Evolutionary conservation across 2,797 vertebrate species (phyloP).

Genomic region (Spea hammondii): DNA sequence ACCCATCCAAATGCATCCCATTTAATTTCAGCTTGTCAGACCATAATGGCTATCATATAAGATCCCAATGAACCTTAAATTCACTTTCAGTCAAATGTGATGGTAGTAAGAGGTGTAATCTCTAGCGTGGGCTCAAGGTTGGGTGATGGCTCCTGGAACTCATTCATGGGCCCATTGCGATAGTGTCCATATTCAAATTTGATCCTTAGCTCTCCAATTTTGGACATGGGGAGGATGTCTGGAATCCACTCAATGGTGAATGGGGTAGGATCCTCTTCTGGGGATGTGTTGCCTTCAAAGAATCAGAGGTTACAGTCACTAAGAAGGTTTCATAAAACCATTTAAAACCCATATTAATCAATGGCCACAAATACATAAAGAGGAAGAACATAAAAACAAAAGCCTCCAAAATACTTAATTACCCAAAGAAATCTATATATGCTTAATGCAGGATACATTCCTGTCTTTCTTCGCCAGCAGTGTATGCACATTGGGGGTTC

Average conservation of each 20-base stretch:
- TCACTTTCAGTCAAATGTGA: slow-evolving; percentile 64
- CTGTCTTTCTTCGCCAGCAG: too few species aligned
- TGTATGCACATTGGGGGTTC: too few species aligned
- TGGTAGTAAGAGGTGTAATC: slow-evolving; percentile 64
- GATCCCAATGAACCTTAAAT: background rate
- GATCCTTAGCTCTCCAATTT: slow-evolving; percentile 83
- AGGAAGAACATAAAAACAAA: too few species aligned
- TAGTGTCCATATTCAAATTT: slow-evolving; percentile 86
- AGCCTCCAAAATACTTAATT: too few species aligned
- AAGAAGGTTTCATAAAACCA: too few species aligned
- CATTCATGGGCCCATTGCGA: slow-evolving; percentile 70
- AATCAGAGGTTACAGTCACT: background rate
- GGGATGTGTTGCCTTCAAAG: slow-evolving; percentile 70
- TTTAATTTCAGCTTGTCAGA: background rate
- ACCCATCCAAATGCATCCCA: background rate
- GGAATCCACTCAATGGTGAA: slow-evolving; percentile 92
- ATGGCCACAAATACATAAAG: too few species aligned
- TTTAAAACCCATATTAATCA: too few species aligned
- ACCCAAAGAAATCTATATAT: too few species aligned
- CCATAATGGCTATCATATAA: background rate
- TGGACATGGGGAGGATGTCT: slow-evolving; percentile 80
- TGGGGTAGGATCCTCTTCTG: slow-evolving; percentile 78
- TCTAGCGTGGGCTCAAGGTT: slow-evolving; percentile 64
- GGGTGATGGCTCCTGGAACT: slow-evolving; percentile 60
- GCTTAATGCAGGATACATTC: too few species aligned